Percentiles rank a stretch among this genome's conserved stretches.
Conservation (phyloP, 1,140 invertebrate species). For the Teleogryllus occipitalis region DNA sequence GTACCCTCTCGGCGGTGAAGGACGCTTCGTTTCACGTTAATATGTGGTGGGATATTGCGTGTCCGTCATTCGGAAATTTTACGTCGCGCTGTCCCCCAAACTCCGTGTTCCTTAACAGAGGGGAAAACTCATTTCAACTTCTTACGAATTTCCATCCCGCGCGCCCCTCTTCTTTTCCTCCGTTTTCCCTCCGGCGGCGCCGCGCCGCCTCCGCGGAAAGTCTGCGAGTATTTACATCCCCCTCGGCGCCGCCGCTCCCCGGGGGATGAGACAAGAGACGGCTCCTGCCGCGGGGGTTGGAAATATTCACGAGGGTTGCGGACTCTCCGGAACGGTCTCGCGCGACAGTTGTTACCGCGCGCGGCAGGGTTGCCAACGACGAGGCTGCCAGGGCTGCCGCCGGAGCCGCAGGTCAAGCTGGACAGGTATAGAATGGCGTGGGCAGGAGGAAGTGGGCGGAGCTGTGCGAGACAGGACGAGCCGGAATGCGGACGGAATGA, state of each 20-base stretch:
- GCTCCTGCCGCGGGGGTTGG: background rate
- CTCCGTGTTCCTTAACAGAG: background rate
- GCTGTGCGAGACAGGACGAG: too few species aligned
- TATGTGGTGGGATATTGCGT: background rate
- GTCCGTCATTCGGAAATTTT: background rate
- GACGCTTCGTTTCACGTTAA: background rate
- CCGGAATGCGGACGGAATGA: too few species aligned
- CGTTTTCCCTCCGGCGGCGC: background rate
- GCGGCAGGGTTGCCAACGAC: background rate
- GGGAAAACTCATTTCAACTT: constrained; percentile 1
- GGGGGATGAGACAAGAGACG: background rate
- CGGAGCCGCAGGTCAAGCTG: too few species aligned
- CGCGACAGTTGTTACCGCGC: background rate
- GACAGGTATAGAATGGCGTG: too few species aligned
- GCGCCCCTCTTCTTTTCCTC: background rate
- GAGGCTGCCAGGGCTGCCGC: too few species aligned
- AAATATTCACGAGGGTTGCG: background rate
- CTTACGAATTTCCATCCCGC: background rate
- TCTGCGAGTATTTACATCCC: background rate
- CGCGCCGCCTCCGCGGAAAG: too few species aligned
- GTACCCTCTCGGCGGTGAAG: background rate
- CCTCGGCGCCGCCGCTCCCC: background rate
- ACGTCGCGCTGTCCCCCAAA: too few species aligned
- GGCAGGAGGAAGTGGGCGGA: too few species aligned
- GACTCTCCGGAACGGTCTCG: too few species aligned